Evolutionary conservation across 2,113 vertebrate genomes (phyloP).

Genomic region (Cyphomyrus plagiostoma): DNA sequence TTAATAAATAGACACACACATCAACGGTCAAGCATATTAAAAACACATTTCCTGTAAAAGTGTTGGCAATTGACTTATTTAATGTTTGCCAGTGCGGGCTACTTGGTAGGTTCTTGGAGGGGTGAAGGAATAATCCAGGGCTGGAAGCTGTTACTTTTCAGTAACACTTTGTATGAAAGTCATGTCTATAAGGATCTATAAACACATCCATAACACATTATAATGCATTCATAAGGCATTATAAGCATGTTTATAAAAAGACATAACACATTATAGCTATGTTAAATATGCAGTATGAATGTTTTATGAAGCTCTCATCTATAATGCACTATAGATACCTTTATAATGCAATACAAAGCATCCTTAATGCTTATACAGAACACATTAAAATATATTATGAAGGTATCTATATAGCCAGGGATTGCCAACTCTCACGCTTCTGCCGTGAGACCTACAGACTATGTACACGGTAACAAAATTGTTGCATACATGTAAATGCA

Average conservation of each 20-base stretch:
- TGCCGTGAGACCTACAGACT: background rate
- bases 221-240: background rate
- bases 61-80: background rate
- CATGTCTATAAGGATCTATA: background rate
- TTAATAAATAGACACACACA: background rate
- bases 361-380: background rate
- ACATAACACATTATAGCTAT: background rate
- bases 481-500: background rate
- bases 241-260: background rate
- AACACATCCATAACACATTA: background rate
- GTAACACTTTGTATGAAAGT: background rate
- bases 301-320: background rate
- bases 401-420: background rate
- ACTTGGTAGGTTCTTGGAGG: background rate
- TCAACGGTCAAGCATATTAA: background rate
- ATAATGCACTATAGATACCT: background rate
- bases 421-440: background rate
- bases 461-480: background rate
- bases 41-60: background rate
- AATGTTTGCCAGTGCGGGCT: too few species aligned
- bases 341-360: background rate
- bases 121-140: background rate
- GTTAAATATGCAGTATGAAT: background rate
- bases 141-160: background rate
- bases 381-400: background rate